Conservation (phyloP, 1,140 invertebrate species). For the Chironomus tepperi region DNA sequence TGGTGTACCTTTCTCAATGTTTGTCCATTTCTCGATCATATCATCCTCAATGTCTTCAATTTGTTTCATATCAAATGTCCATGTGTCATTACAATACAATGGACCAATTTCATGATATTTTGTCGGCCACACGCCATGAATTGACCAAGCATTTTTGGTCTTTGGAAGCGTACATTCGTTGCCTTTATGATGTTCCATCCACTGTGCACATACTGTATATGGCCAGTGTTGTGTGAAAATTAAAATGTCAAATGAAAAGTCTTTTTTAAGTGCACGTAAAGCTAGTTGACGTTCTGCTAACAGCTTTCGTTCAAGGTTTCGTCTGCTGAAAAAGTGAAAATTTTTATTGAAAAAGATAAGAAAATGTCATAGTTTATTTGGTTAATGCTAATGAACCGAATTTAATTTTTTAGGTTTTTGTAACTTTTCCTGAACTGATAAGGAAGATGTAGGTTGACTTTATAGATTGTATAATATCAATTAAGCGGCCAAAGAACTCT, state of each 20-base stretch:
- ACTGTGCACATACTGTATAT: slow-evolving; percentile 59
- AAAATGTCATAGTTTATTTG: not conserved
- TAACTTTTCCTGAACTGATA: too few species aligned
- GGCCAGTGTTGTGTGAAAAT: slow-evolving; percentile 79
- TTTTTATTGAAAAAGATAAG: not conserved
- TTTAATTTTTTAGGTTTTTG: too few species aligned
- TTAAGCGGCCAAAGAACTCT: too few species aligned
- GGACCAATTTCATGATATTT: slow-evolving; percentile 57
- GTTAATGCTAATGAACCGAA: too few species aligned
- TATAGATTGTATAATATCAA: too few species aligned
- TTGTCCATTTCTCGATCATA: slow-evolving; percentile 60
- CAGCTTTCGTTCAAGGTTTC: not conserved
- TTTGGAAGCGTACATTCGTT: slow-evolving; percentile 53
- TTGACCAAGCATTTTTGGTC: slow-evolving; percentile 56
- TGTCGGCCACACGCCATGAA: slow-evolving; percentile 78
- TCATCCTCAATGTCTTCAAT: slow-evolving; percentile 50
- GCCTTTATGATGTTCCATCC: slow-evolving; percentile 46
- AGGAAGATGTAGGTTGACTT: too few species aligned
- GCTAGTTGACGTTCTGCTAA: not conserved
- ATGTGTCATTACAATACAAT: slow-evolving; percentile 55
- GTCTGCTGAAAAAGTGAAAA: not conserved
- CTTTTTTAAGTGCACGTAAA: not conserved
- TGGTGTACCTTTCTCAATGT: slow-evolving; percentile 53
- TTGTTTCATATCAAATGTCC: slow-evolving; percentile 51
- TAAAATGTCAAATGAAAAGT: slow-evolving; percentile 57